phyloP scores from a whole-genome alignment of 2,888 invertebrate genomes.

The Dione juno region DNA sequence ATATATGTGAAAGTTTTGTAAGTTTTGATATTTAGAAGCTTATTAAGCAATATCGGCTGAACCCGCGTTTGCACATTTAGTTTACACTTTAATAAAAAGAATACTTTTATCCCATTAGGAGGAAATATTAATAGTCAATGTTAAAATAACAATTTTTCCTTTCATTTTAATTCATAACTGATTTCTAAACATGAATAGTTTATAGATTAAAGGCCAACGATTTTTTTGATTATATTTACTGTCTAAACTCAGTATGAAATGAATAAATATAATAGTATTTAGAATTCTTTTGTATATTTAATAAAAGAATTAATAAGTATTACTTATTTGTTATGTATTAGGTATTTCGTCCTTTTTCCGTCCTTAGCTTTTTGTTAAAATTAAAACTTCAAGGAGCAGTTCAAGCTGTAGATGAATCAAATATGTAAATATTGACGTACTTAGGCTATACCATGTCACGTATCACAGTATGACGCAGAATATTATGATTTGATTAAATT shows the following conservation, averaged over 20 bases:
- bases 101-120: too few relatives aligned
- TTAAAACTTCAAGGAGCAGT: constrained; percentile 32
- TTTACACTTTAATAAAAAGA: too few relatives aligned
- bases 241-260: not conserved
- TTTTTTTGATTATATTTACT: not conserved
- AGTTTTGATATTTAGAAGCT: constrained; percentile 4
- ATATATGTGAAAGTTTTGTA: constrained; percentile 6
- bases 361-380: constrained; percentile 28
- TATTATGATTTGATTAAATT: constrained; percentile 32
- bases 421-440: constrained; percentile 40
- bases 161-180: not conserved
- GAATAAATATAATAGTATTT: constrained; percentile 3
- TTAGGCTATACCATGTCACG: constrained; percentile 30
- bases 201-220: not conserved
- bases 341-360: constrained; percentile 17
- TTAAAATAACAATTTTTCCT: not conserved
- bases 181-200: not conserved
- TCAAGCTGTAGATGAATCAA: constrained; percentile 26
- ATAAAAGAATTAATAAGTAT: too few relatives aligned
- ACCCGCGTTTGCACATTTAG: not conserved
- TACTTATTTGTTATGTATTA: constrained; percentile 4
- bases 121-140: not conserved
- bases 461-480: constrained; percentile 22
- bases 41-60: not conserved
- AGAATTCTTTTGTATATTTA: constrained; percentile 14